Evolutionary conservation across 35 echinoderm and acorn worm species (phyloP).

Genomic region (Eucidaris tribuloides): DNA sequence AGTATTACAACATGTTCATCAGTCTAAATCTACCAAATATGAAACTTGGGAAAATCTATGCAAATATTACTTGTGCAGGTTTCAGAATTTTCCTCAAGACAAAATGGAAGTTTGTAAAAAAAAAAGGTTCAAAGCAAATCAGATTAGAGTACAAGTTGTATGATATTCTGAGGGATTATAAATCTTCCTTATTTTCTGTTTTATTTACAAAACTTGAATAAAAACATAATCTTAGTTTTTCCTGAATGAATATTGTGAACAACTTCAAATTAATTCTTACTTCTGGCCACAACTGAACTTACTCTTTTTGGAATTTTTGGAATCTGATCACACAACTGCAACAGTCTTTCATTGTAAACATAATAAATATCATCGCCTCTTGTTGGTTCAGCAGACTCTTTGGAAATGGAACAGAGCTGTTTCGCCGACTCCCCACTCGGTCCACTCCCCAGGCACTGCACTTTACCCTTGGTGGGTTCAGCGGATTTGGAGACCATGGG

Average conservation of each 20-base stretch:
- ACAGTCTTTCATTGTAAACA: constrained; percentile 20
- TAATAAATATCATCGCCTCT: constrained; percentile 36
- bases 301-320: constrained; percentile 56
- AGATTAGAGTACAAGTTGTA: neutral
- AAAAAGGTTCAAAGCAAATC: neutral
- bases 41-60: too few relatives aligned
- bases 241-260: neutral
- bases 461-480: neutral
- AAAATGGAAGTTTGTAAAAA: too few relatives aligned
- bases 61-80: too few relatives aligned
- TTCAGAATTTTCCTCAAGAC: too few relatives aligned
- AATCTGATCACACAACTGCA: constrained; percentile 42
- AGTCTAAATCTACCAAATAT: too few relatives aligned
- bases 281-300: neutral
- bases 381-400: neutral
- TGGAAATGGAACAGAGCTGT: neutral
- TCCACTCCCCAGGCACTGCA: neutral
- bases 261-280: neutral
- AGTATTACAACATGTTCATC: too few relatives aligned
- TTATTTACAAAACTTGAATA: neutral
- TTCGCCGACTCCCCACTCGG: neutral
- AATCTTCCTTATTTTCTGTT: neutral
- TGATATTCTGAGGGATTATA: neutral
- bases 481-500: neutral
- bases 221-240: neutral